Percentiles rank a stretch among this genome's conserved stretches.
phyloP scores from a whole-genome alignment of 1,140 invertebrate genomes.

The Ruditapes philippinarum region DNA sequence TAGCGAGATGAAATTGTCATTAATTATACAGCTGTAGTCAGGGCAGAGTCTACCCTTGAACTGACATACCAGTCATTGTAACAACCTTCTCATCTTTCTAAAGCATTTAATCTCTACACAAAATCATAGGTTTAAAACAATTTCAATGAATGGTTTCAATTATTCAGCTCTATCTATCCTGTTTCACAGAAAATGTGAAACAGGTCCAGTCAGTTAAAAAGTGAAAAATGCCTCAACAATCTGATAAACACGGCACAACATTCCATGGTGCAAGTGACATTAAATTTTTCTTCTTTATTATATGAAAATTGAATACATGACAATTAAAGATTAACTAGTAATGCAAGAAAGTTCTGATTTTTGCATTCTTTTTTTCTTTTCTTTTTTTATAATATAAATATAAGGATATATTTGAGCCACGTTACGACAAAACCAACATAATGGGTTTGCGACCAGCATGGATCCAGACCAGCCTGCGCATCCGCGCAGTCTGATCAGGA shows the following conservation, averaged over 20 bases:
- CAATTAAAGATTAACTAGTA: too few relatives aligned
- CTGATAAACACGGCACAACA: not conserved
- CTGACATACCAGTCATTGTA: not conserved
- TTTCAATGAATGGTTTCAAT: constrained; percentile 34
- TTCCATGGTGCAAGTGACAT: too few relatives aligned
- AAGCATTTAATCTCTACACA: constrained; percentile 8
- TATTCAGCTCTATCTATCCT: not conserved
- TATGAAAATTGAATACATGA: not conserved
- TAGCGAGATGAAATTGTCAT: constrained; percentile 20
- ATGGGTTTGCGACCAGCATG: too few relatives aligned
- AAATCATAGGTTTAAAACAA: constrained; percentile 29
- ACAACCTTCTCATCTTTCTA: constrained; percentile 10
- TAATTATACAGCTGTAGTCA: not conserved
- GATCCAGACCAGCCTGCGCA: too few relatives aligned
- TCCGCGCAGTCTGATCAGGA: too few relatives aligned
- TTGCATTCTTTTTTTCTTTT: too few relatives aligned
- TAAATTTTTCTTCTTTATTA: not conserved
- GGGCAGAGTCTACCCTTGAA: not conserved
- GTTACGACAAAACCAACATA: too few relatives aligned
- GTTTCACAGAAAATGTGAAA: not conserved
- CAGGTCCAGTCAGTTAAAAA: too few relatives aligned
- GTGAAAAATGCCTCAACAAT: not conserved
- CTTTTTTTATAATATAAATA: too few relatives aligned
- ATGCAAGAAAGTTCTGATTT: too few relatives aligned
- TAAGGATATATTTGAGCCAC: too few relatives aligned